These are phyloP conservation scores for Spinibarbus caldwelli DNA, from an alignment of 2,797 vertebrate genomes.

Conservation along the genomic window DNA sequence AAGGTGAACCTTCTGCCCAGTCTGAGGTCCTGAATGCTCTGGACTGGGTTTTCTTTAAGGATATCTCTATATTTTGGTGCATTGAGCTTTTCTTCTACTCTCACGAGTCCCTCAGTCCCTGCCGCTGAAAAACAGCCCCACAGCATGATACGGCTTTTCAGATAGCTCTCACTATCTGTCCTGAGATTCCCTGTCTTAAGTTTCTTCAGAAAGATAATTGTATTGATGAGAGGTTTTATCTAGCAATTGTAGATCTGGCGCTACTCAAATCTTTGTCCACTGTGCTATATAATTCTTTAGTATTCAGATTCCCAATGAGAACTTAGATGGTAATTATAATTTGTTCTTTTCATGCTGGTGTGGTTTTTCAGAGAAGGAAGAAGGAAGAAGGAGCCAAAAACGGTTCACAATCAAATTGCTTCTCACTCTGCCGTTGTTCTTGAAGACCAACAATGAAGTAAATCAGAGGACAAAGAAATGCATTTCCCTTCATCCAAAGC, in stretches of 20 bases:
- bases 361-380: neutral
- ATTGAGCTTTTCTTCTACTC: no score
- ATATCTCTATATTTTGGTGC: no score
- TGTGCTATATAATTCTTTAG: neutral
- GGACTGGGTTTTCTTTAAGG: no score
- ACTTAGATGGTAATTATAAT: neutral
- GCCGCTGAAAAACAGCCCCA: no score
- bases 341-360: conserved; percentile 3
- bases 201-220: neutral
- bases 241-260: neutral
- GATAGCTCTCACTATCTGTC: neutral
- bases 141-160: no score
- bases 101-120: no score
- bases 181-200: no score
- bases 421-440: neutral
- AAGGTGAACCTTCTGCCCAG: no score
- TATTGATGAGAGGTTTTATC: neutral
- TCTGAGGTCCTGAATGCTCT: no score
- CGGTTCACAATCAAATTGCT: neutral
- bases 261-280: neutral
- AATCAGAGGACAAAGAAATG: conserved; percentile 18
- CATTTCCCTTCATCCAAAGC: neutral
- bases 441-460: neutral
- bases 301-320: neutral
- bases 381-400: neutral